Evolutionary conservation across 2,797 vertebrate genomes (phyloP).

Genomic region (Agapornis canus): DNA sequence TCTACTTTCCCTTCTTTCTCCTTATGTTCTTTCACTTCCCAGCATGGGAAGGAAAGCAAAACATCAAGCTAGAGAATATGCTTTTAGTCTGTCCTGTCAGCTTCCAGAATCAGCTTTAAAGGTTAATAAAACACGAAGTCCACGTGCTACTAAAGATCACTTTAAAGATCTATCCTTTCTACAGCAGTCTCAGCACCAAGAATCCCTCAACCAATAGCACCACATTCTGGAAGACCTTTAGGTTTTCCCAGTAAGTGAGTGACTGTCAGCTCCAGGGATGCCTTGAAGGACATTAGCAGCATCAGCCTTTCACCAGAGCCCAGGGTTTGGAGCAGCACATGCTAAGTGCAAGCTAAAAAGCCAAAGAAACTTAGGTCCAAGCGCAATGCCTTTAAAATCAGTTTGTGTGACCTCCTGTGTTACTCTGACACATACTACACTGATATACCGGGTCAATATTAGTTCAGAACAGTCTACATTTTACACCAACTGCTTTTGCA

Average conservation of each 20-base stretch:
- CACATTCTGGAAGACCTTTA: not conserved
- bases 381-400: not conserved
- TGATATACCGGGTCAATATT: not conserved
- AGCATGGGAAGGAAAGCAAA: not conserved
- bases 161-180: not conserved
- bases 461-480: constrained; percentile 12
- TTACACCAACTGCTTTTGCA: not conserved
- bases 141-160: not conserved
- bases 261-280: not conserved
- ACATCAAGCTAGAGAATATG: not conserved
- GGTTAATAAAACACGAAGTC: not conserved
- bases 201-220: not conserved
- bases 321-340: not conserved
- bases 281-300: not conserved
- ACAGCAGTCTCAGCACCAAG: not conserved
- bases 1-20: not conserved
- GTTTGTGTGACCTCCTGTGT: not conserved
- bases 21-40: not conserved
- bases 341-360: not conserved
- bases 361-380: not conserved
- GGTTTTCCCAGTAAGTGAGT: not conserved
- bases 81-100: not conserved
- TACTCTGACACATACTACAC: not conserved
- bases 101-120: not conserved
- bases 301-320: not conserved